These are phyloP conservation scores for Urocolius indicus DNA, from an alignment of 2,113 vertebrate species.

Conservation along the genomic window DNA sequence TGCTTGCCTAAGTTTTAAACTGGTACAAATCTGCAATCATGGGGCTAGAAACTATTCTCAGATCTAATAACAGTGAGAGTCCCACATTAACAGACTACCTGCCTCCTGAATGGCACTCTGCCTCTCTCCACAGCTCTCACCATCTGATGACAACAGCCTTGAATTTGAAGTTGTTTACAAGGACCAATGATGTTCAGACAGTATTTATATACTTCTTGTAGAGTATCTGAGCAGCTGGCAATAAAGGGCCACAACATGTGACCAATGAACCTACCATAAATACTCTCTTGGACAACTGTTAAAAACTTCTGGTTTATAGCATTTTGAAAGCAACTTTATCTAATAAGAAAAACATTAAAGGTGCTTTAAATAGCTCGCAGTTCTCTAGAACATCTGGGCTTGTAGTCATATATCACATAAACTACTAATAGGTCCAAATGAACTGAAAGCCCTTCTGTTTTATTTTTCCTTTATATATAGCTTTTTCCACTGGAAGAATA, in stretches of 20 bases:
- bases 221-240: neutral
- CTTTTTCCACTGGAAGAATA: conserved; percentile 33
- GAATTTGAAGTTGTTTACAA: neutral
- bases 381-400: conserved; percentile 4
- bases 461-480: neutral
- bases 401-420: conserved; percentile 11
- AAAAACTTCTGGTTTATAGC: neutral
- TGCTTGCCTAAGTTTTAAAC: neutral
- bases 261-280: neutral
- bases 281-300: neutral
- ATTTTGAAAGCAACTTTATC: neutral
- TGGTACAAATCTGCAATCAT: neutral
- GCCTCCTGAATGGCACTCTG: neutral
- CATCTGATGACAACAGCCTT: neutral
- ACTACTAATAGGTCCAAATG: neutral
- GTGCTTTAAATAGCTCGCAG: neutral
- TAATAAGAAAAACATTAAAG: neutral
- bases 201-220: neutral
- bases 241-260: neutral
- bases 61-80: neutral
- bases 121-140: neutral
- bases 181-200: neutral
- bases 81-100: neutral
- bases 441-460: neutral
- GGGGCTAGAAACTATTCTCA: neutral